phyloP scores from a whole-genome alignment of 2,888 invertebrate genomes.

The Apotomis turbidana region DNA sequence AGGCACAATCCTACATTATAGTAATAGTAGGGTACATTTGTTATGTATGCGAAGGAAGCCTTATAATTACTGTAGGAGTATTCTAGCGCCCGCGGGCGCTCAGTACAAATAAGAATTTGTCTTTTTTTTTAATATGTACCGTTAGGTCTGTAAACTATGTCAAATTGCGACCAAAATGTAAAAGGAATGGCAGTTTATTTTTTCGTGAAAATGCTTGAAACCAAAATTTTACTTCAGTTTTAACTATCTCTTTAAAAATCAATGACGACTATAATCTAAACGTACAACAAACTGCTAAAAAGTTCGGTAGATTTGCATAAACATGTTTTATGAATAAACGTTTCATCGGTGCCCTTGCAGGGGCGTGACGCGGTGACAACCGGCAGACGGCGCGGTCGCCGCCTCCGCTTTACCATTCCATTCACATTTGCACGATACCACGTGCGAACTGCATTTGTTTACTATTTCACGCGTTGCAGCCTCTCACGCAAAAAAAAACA shows the following conservation, averaged over 20 bases:
- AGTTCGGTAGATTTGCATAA: neutral
- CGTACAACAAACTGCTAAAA: too few relatives aligned
- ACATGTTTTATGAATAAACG: conserved; percentile 4
- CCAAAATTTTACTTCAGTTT: too few relatives aligned
- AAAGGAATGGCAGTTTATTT: too few relatives aligned
- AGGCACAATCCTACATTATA: neutral
- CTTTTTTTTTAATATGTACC: too few relatives aligned
- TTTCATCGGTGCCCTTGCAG: conserved; percentile 18
- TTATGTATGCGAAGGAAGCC: neutral
- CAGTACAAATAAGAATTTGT: neutral
- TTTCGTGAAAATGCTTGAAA: too few relatives aligned
- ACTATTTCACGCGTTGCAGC: conserved; percentile 2
- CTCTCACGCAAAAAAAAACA: conserved; percentile 10
- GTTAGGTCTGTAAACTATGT: too few relatives aligned
- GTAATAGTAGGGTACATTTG: neutral
- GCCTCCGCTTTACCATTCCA: conserved; percentile 24
- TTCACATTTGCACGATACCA: conserved; percentile 29
- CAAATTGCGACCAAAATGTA: too few relatives aligned
- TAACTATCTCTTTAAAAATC: too few relatives aligned
- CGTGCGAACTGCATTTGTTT: conserved; percentile 36
- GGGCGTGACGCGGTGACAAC: conserved; percentile 25
- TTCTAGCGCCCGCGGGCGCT: too few relatives aligned
- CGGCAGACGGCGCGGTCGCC: conserved; percentile 36
- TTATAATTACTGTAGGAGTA: neutral
- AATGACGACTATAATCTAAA: too few relatives aligned